Conservation (phyloP, 2,113 vertebrate species). For the Nothocercus nigrocapillus region DNA sequence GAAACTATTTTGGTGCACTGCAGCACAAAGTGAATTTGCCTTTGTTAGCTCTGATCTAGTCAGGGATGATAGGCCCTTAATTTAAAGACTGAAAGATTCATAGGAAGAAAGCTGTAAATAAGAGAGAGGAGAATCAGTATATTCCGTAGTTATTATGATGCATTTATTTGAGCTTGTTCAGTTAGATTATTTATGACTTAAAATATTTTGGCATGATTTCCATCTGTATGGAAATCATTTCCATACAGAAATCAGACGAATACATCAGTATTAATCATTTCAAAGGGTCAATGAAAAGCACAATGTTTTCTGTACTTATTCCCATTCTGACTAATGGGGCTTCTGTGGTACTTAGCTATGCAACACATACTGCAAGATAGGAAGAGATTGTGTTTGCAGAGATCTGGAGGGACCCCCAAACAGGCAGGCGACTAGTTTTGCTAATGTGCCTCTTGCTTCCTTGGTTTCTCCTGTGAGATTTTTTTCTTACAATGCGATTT, state of each 20-base stretch:
- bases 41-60: neutral
- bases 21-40: neutral
- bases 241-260: too few relatives aligned
- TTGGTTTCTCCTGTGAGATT: constrained; percentile 22
- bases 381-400: neutral
- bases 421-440: neutral
- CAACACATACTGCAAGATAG: neutral
- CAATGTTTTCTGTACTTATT: constrained; percentile 13
- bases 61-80: neutral
- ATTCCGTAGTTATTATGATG: neutral
- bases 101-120: neutral
- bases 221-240: neutral
- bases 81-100: neutral
- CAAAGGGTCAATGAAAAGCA: neutral
- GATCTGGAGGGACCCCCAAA: constrained; percentile 1
- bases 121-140: neutral
- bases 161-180: neutral
- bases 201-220: neutral
- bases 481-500: constrained; percentile 43
- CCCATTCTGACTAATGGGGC: constrained; percentile 6
- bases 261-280: neutral
- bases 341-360: constrained; percentile 16
- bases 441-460: constrained; percentile 8
- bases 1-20: neutral
- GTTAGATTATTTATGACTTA: constrained; percentile 14